Evolutionary conservation across 2,113 vertebrate species (phyloP), one percentile per base, ranked within the genome.

Genomic region (Hemichromis elongatus): DNA sequence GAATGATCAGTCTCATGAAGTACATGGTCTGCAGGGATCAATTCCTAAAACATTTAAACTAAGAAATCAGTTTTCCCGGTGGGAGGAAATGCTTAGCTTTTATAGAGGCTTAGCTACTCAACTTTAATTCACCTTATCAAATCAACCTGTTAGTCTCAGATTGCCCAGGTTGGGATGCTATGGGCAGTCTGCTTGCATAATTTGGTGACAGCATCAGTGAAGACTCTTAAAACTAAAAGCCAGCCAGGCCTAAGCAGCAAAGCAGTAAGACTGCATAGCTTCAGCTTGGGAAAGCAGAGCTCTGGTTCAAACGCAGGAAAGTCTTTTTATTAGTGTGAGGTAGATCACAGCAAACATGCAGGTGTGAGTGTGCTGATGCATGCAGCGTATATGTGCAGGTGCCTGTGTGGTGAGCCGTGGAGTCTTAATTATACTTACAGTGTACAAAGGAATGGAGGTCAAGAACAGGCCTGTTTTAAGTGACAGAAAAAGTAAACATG

Each of bases 291-390:
- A 80, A 75, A 81, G 68, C 19, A 59, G 59, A 70, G 68, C 28
- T 26, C 33, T 2, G 14, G 57, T 85, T 88, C 35, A 73, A 82
- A 59, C 79, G 80, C 86, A 82, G 84, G 77, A 86, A 53, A 53
- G 84, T 33, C 5, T 21, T 68, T 84, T 82, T 88, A 87, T 89
- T 86, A 85, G 83, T 59, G 86, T 86, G 86, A 83, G 79, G 79
- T 75, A 53, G 84, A 93, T 87, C 83, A 84, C 82, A 90, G 86
- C 77, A 73, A 47, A 50, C 33, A 82, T 21, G 75, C 84, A 92
- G 89, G 91, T 92, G 91, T 87, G 84, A 83, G 14, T 16, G 87
- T 81, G 75, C 19, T 56, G 47, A 82, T 88, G 81, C 47, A n/a
- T 47, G 85, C 10, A 78, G 33, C 2, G 37, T 55, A 4, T 70